phyloP scores from a whole-genome alignment of 2,888 invertebrate species.

The Stenichneumon culpator region DNA sequence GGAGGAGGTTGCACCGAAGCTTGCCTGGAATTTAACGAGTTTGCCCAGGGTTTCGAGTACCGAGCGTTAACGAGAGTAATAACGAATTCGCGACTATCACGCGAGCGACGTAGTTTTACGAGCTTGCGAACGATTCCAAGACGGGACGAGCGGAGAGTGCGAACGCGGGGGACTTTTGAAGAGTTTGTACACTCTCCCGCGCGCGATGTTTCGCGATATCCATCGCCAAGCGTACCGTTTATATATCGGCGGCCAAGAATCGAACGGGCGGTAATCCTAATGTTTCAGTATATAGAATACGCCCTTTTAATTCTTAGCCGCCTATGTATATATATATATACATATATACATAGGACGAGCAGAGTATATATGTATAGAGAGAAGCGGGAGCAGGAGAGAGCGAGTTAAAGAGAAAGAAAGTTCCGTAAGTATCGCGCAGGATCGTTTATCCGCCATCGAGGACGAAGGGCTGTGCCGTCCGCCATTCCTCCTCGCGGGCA shows the following conservation, averaged over 20 bases:
- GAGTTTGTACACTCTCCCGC: neutral
- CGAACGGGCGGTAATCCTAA: neutral
- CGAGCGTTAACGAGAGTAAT: conserved; percentile 81
- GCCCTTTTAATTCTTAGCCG: neutral
- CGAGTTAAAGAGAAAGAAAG: conserved; percentile 28
- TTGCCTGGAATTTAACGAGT: conserved; percentile 78
- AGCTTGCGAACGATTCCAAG: conserved; percentile 72
- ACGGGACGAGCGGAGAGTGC: conserved; percentile 47
- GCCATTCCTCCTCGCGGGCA: conserved; percentile 68
- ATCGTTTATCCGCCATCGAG: conserved; percentile 84
- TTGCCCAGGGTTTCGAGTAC: conserved; percentile 76
- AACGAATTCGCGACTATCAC: conserved; percentile 83
- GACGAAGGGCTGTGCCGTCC: conserved; percentile 75
- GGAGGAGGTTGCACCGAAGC: conserved; percentile 44
- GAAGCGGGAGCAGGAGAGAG: conserved; percentile 36
- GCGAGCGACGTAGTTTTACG: conserved; percentile 78
- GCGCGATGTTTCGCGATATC: conserved; percentile 43
- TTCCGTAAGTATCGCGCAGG: conserved; percentile 76
- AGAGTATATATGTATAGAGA: conserved; percentile 5
- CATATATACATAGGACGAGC: conserved; percentile 11
- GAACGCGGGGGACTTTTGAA: conserved; percentile 15
- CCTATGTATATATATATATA: neutral
- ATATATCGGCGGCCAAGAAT: neutral
- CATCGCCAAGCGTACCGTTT: conserved; percentile 39
- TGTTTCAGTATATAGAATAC: conserved; percentile 1